Percentiles rank a stretch among this genome's conserved stretches.
Conservation (phyloP, 2,888 invertebrate genomes). For the Xanthorhoe spadicearia region DNA sequence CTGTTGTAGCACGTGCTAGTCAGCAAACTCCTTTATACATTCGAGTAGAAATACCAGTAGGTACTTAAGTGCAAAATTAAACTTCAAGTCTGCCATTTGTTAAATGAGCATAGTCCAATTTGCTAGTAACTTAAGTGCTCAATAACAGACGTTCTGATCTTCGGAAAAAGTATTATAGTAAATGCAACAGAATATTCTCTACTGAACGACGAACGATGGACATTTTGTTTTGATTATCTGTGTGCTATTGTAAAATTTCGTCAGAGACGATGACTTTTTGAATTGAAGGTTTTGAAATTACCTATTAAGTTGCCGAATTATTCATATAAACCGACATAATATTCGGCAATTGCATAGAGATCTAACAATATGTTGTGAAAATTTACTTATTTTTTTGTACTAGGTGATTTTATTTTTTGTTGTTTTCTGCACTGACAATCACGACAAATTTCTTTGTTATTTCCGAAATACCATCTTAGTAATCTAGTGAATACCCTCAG, state of each 20-base stretch:
- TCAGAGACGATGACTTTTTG: too few relatives aligned
- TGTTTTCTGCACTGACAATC: background rate
- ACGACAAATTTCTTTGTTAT: background rate
- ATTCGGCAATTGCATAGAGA: too few relatives aligned
- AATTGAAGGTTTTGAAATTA: too few relatives aligned
- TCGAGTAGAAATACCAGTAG: conserved; percentile 10
- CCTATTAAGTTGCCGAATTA: too few relatives aligned
- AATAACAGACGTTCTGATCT: conserved; percentile 13
- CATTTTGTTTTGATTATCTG: background rate
- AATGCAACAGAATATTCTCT: background rate
- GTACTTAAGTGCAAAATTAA: conserved; percentile 22
- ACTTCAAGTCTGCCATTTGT: conserved; percentile 28
- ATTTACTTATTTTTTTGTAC: too few relatives aligned
- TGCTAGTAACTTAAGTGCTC: conserved; percentile 25
- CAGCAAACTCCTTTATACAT: conserved; percentile 2
- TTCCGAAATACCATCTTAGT: background rate
- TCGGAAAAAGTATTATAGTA: conserved; percentile 11
- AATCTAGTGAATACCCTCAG: conserved; percentile 3
- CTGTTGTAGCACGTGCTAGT: too few relatives aligned
- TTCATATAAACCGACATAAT: too few relatives aligned
- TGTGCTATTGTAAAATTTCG: too few relatives aligned
- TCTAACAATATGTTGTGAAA: too few relatives aligned
- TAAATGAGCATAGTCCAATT: conserved; percentile 29
- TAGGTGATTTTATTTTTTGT: too few relatives aligned
- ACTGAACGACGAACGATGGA: background rate